phyloP scores from a whole-genome alignment of 2,113 vertebrate species.

The Phaethon lepturus region DNA sequence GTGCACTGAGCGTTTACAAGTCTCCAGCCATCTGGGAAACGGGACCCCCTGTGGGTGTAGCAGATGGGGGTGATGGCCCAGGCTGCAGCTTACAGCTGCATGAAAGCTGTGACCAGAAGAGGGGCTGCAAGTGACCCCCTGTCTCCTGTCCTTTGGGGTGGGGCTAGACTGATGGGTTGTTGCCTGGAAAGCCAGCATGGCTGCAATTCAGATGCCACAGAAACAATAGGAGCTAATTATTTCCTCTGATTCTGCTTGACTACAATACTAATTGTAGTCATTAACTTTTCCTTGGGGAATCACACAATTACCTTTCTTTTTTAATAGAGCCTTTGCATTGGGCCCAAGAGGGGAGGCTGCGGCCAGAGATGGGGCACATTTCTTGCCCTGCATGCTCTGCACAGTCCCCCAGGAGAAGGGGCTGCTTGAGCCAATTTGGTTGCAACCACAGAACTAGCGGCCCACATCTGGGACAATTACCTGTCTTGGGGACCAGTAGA shows the following conservation, averaged over 20 bases:
- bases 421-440: neutral
- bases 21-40: neutral
- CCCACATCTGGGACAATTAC: neutral
- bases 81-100: neutral
- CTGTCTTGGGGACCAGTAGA: neutral
- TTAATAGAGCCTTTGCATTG: neutral
- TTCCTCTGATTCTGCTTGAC: constrained; percentile 56
- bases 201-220: neutral
- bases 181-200: constrained; percentile 4
- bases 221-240: constrained; percentile 60
- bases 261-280: constrained; percentile 61
- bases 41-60: neutral
- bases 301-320: neutral
- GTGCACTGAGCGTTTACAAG: neutral
- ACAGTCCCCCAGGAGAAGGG: neutral
- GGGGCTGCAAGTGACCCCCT: neutral
- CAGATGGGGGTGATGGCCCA: neutral
- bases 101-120: neutral
- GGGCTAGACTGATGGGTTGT: neutral
- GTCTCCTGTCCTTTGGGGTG: neutral
- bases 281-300: constrained; percentile 56
- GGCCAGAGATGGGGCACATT: neutral
- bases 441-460: neutral
- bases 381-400: neutral
- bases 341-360: neutral